Percentiles rank a stretch among this genome's conserved stretches.
These are phyloP conservation scores for Pseudococcus viburni DNA, from an alignment of 2,888 invertebrate species.

Conservation along the genomic window DNA sequence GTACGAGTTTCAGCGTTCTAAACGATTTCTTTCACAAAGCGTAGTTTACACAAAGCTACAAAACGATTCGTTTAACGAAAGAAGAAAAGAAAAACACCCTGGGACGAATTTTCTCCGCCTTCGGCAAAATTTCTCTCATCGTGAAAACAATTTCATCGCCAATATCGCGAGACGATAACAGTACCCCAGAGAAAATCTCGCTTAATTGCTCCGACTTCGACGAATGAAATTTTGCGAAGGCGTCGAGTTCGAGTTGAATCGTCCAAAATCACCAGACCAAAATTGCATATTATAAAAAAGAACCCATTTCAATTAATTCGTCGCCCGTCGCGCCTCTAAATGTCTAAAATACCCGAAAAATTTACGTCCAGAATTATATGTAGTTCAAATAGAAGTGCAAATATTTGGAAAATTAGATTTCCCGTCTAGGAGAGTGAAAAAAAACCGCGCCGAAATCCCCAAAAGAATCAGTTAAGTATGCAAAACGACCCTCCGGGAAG, in stretches of 20 bases:
- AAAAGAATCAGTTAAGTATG: conserved; percentile 56
- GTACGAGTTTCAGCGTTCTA: neutral
- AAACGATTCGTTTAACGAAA: neutral
- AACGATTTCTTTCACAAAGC: neutral
- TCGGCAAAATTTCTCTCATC: neutral
- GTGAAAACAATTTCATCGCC: conserved; percentile 11
- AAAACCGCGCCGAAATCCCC: conserved; percentile 38
- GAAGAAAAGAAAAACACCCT: neutral
- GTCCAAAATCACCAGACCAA: conserved; percentile 22
- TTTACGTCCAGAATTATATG: conserved; percentile 34
- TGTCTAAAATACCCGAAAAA: neutral
- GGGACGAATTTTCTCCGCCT: neutral
- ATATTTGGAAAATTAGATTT: conserved; percentile 59
- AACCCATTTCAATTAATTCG: conserved; percentile 33
- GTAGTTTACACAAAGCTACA: neutral
- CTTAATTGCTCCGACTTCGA: neutral
- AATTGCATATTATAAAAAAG: neutral
- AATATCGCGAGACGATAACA: conserved; percentile 2
- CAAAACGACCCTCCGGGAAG: conserved; percentile 54
- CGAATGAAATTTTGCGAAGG: neutral
- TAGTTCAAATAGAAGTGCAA: conserved; percentile 42
- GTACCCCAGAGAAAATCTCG: neutral
- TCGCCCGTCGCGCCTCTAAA: neutral
- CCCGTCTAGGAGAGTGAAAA: conserved; percentile 34
- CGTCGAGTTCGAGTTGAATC: neutral